phyloP scores from a whole-genome alignment of 1,140 invertebrate species.

The Centruroides sculpturatus region DNA sequence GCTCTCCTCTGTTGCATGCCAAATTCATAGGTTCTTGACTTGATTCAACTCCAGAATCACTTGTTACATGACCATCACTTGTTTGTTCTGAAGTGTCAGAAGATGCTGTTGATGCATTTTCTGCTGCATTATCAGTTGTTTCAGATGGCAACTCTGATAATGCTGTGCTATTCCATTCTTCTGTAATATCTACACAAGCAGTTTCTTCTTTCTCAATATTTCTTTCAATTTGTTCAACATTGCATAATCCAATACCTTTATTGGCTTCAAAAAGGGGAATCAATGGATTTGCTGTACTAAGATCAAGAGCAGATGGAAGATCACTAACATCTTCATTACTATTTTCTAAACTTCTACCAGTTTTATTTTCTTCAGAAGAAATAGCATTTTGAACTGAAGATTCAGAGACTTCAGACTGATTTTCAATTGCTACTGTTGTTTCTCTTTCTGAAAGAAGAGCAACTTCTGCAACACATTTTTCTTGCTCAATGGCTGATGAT shows the following conservation, averaged over 20 bases:
- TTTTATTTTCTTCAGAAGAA: no score
- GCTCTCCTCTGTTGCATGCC: slow-evolving; percentile 5
- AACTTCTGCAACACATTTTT: no score
- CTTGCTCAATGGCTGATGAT: slow-evolving; percentile 8
- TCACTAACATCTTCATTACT: no score
- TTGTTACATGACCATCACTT: slow-evolving; percentile 12
- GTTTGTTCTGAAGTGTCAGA: slow-evolving; percentile 14
- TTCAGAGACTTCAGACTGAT: no score
- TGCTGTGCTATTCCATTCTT: no score
- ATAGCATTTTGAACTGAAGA: no score
- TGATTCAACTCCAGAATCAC: slow-evolving; percentile 15
- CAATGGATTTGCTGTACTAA: not conserved
- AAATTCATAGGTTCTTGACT: slow-evolving; percentile 15
- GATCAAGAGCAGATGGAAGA: not conserved
- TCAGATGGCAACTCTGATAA: not conserved
- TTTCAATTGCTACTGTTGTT: no score
- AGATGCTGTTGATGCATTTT: slow-evolving; percentile 15
- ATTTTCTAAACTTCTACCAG: no score
- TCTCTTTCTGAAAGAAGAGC: no score
- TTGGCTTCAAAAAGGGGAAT: not conserved
- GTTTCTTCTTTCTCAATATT: not conserved
- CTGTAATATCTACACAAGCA: no score
- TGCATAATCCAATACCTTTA: no score
- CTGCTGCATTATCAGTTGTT: slow-evolving; percentile 7
- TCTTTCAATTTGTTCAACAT: not conserved